Evolutionary conservation across 2,797 vertebrate species (phyloP), one percentile per base, ranked within the genome.

Genomic region (Harpagifer antarcticus): DNA sequence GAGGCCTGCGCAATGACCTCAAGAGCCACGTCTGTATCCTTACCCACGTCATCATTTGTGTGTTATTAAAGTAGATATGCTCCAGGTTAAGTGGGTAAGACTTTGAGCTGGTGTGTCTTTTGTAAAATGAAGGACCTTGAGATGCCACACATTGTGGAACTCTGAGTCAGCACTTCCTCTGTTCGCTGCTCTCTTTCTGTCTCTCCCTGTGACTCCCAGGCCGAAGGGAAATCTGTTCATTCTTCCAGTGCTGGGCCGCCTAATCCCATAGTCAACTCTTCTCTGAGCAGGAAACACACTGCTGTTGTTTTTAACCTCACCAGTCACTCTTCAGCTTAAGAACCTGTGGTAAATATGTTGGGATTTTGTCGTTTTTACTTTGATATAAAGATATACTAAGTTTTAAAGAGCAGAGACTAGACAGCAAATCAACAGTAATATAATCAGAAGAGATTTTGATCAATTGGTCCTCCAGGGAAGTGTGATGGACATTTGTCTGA

Each of bases 1-100:
- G 97, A 92, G 98, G 98, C 70, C 95, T 99, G 52, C 96, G 98
- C 87, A 99, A 99, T 70, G 98, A 99, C 93, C 96, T 99, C 76
- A 97, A 95, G 94, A 99, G 98, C 93, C 98, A 99, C 79, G 98
- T 99, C 92, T 99, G 98, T 98, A 99, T 99, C 98, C 96, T 98
- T 95, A 10, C 5, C 56, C 27, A 5, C 40, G 9, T 3, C 15
- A 12, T 3, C 12, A 5, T 31, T 19, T 45, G 23, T 63, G 62
- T 58, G 20, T 31, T 0, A 1, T 42, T 48, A 11, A 37, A 16
- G 19, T 6, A 54, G 37, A 37, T 23, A 16, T 40, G 9, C 50
- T 49, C 27, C n/a, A n/a, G 13, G n/a, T 43, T 58, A 9, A 9
- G 33, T 37, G 6, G 33, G 33, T 37, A 2, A 64, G 5, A 47